These are phyloP conservation scores for Branchinecta sandiegonensis DNA, from an alignment of 2,888 invertebrate genomes.

Conservation along the genomic window DNA sequence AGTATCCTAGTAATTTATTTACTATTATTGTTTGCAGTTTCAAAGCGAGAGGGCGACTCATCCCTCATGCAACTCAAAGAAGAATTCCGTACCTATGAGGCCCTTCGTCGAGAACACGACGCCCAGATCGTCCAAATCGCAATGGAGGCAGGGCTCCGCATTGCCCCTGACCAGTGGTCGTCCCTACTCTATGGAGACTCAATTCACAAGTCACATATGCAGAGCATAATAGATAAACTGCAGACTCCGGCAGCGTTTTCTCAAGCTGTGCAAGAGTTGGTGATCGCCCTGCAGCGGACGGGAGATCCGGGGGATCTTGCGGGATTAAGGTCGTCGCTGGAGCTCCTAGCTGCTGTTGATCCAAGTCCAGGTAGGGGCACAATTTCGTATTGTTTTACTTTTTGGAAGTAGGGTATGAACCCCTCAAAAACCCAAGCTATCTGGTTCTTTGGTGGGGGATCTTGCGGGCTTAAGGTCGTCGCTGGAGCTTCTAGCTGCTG, in stretches of 20 bases:
- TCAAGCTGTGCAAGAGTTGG: conserved; percentile 70
- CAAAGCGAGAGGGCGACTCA: conserved; percentile 89
- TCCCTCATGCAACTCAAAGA: conserved; percentile 96
- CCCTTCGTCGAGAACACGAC: conserved; percentile 85
- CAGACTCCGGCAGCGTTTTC: conserved; percentile 87
- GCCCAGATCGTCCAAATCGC: conserved; percentile 98
- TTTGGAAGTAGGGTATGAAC: too few species aligned
- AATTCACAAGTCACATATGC: conserved; percentile 94
- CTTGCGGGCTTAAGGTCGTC: conserved; percentile 59
- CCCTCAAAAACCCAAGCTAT: too few species aligned
- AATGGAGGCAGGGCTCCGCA: conserved; percentile 86
- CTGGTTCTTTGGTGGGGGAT: conserved; percentile 39
- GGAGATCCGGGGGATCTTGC: conserved; percentile 71
- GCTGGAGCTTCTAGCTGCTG: conserved; percentile 65
- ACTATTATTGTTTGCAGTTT: conserved; percentile 46
- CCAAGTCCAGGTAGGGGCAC: conserved; percentile 52
- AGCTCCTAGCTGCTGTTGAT: conserved; percentile 71
- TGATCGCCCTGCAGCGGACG: conserved; percentile 75
- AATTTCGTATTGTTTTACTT: too few species aligned
- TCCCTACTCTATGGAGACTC: conserved; percentile 89
- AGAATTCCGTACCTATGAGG: conserved; percentile 88
- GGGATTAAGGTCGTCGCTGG: conserved; percentile 59
- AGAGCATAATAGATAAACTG: conserved; percentile 74
- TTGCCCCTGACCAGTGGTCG: conserved; percentile 98
- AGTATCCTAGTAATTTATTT: neutral